These are phyloP conservation scores for Oxycera nigricornis DNA, from an alignment of 2,888 invertebrate genomes.

Conservation along the genomic window DNA sequence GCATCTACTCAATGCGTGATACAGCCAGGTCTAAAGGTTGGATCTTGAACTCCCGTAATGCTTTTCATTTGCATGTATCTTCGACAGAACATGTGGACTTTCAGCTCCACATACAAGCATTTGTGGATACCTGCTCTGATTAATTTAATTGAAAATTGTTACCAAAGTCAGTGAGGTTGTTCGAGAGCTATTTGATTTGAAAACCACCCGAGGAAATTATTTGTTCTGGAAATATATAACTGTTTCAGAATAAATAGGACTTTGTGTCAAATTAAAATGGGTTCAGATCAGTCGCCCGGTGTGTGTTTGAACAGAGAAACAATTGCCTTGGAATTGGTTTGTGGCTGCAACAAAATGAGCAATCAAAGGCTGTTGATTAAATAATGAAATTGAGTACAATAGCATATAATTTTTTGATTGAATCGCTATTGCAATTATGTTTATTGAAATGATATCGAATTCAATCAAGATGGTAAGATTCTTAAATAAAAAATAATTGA, in stretches of 20 bases:
- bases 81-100: neutral
- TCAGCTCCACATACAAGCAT: neutral
- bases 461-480: no score
- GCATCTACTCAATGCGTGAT: neutral
- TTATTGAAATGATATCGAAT: no score
- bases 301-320: neutral
- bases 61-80: neutral
- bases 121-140: neutral
- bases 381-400: neutral
- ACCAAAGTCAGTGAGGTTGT: neutral
- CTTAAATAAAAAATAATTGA: no score
- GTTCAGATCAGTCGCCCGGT: neutral
- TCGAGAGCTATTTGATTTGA: neutral
- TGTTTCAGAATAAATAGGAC: neutral
- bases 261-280: neutral
- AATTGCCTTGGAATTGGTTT: neutral
- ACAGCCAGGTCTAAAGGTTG: slow-evolving; percentile 13
- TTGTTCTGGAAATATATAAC: neutral
- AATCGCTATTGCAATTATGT: no score
- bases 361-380: neutral
- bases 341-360: neutral
- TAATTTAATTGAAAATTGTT: slow-evolving; percentile 5
- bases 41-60: slow-evolving; percentile 6
- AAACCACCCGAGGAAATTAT: neutral
- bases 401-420: neutral